A percentile compares a stretch with the other conserved stretches of the same genome.
These are phyloP conservation scores for Pseudolaguvia tuberculata DNA, from an alignment of 2,113 vertebrate genomes.

Conservation along the genomic window DNA sequence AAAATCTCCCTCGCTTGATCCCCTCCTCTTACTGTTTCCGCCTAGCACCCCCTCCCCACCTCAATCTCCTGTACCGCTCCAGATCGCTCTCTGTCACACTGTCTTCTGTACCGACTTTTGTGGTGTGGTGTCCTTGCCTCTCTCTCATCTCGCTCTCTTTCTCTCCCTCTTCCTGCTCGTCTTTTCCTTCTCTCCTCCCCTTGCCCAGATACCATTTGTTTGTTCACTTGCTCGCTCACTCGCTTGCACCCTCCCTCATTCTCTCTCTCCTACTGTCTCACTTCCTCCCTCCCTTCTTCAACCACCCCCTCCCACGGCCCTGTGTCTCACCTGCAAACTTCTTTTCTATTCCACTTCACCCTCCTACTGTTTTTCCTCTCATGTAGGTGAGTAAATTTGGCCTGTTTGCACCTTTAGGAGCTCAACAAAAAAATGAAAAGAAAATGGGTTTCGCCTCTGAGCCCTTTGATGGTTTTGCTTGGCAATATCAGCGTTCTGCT, in stretches of 20 bases:
- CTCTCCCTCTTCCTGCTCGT: constrained; percentile 17
- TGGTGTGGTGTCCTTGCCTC: constrained; percentile 64
- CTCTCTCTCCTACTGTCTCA: not conserved
- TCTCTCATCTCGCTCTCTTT: constrained; percentile 59
- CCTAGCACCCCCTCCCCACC: constrained; percentile 37
- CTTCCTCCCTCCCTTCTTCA: constrained; percentile 26
- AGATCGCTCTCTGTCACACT: constrained; percentile 54
- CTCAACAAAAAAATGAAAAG: constrained; percentile 8
- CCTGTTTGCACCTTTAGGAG: constrained; percentile 67
- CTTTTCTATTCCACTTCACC: constrained; percentile 46
- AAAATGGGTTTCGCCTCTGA: constrained; percentile 27
- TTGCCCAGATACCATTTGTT: constrained; percentile 60
- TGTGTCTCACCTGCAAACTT: constrained; percentile 70
- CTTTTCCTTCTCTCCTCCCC: constrained; percentile 51
- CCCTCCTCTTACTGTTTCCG: constrained; percentile 46
- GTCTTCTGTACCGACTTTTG: constrained; percentile 55
- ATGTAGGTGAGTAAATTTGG: constrained; percentile 72
- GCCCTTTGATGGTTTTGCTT: not conserved
- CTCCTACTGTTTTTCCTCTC: constrained; percentile 48
- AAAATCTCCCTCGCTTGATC: constrained; percentile 74
- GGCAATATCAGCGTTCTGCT: not conserved
- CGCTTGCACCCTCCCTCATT: constrained; percentile 33
- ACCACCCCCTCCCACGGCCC: constrained; percentile 40
- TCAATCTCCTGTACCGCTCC: constrained; percentile 39
- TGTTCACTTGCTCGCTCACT: constrained; percentile 52